phyloP scores from a whole-genome alignment of 2,888 invertebrate genomes.

The Choreutis nemorana region DNA sequence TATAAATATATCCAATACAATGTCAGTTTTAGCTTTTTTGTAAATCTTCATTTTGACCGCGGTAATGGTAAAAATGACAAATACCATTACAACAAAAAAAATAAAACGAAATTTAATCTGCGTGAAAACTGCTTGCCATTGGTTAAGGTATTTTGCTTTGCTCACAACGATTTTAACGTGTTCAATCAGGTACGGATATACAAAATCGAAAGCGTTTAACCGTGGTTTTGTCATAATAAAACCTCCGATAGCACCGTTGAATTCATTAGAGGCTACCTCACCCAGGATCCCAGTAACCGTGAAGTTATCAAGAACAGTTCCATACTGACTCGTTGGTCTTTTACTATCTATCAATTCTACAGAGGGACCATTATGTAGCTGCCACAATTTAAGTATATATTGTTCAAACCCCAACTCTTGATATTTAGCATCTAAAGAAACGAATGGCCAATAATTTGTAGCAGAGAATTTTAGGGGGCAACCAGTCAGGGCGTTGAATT shows the following conservation, averaged over 20 bases:
- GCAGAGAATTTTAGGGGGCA: conserved; percentile 15
- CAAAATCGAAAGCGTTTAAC: conserved; percentile 7
- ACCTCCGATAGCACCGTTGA: conserved; percentile 21
- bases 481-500: conserved; percentile 6
- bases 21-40: conserved; percentile 10
- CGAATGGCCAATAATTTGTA: conserved; percentile 19
- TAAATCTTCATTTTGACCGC: conserved; percentile 16
- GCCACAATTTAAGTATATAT: conserved; percentile 13
- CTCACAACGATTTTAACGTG: conserved; percentile 9
- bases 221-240: conserved; percentile 10
- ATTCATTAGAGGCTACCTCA: conserved; percentile 14
- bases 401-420: conserved; percentile 16
- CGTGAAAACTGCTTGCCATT: conserved; percentile 10
- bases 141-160: conserved; percentile 5
- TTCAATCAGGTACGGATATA: conserved; percentile 11
- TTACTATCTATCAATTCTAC: conserved; percentile 16
- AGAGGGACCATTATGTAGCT: too few relatives aligned
- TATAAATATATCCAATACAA: conserved; percentile 15
- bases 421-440: conserved; percentile 13
- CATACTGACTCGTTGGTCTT: conserved; percentile 17
- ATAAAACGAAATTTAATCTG: conserved; percentile 6
- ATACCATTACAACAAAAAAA: conserved; percentile 8
- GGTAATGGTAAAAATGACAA: conserved; percentile 15
- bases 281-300: conserved; percentile 13
- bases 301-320: conserved; percentile 14